Base-by-base conservation (phyloP, 1,140 invertebrate species). In the Drosophila hydei region DNA sequence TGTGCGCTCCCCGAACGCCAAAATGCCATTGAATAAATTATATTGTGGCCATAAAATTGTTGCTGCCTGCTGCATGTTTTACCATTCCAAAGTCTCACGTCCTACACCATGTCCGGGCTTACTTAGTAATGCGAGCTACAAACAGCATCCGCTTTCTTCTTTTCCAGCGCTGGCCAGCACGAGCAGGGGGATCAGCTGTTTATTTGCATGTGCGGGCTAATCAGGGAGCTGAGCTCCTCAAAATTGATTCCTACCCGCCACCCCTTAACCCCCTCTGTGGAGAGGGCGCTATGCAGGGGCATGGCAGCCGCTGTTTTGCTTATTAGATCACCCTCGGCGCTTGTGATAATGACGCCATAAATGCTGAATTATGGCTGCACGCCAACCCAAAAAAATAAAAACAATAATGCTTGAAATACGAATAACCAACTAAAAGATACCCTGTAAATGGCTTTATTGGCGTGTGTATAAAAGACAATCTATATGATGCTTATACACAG, bases 21-120 rank as follows among this genome's bases (percentile, higher is more conserved):
- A 83, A 83, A 88, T 88, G 72, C 72, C 83, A 88, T 88, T 88
- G 83, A 88, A 88, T 88, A 88, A 88, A 88, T 88, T 88, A 88
- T 88, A 79, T 88, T 88, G 78, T 76, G 83, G 69, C 81, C 72
- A 75, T 88, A 88, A 88, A 88, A 72, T 88, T 88, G 75, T 65
- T 75, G 38, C 38, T 40, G 38, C 38, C 18, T 18, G 42, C 42
- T 69, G 58, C 70, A 76, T 78, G 79, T 75, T 78, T 83, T 16
- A 78, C 70, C 71, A 64, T 55, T 71, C 75, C 43, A 9, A 71
- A 43, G 30, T 33, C 30, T 69, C 52, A 74, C 71, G 65, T 78
- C 72, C 69, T 74, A 59, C 50, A 6, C 33, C 69, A 60, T 60
- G 72, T 58, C 72, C 54, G 55, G 40, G 43, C 70, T 69, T 68